Evolutionary conservation across 2,797 vertebrate genomes (phyloP), one percentile per base, ranked within the genome.

Genomic region (Somateria mollissima): DNA sequence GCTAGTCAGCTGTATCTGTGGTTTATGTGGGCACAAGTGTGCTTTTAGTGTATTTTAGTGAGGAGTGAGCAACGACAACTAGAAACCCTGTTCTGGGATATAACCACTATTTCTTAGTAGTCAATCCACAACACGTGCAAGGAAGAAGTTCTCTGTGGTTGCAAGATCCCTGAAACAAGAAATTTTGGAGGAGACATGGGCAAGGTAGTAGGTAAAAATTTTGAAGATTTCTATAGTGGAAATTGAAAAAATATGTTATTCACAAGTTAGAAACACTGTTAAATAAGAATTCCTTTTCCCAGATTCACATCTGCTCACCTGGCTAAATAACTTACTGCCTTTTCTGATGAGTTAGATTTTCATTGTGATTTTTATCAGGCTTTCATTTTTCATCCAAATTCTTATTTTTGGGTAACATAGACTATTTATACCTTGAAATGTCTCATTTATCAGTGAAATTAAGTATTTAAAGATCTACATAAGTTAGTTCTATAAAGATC

Each of bases 391-490:
- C 25, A 56, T 85, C 54, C 58, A 65, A 57, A 2, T 72, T 34
- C 54, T 84, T 62, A 66, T 76, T 92, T 22, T 17, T 78, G 69
- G 11, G 11, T 84, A 81, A 57, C 25, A 51, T 39, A 84, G 24
- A 37, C 25, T 27, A 34, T 85, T 87, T 78, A 49, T 67, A 54
- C 53, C 22, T 90, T 69, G 27, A 71, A 80, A n/a, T 82, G 37
- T 66, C 43, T 94, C 37, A 90, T 92, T 94, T 91, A n/a, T 91
- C 56, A 61, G 32, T 73, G 45, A 80, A 91, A 90, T 36, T 32
- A 77, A 41, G n/a, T 65, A 57, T 64, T 72, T 71, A 66, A 37
- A 56, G 5, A 32, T 51, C 47, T 64, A 41, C 27, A 47, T 78
- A 88, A 66, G 66, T 86, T 87, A 66, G 32, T 49, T 49, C 22